These are phyloP conservation scores for Tragelaphus buxtoni DNA, from an alignment of 2,113 vertebrate genomes.

Conservation along the genomic window DNA sequence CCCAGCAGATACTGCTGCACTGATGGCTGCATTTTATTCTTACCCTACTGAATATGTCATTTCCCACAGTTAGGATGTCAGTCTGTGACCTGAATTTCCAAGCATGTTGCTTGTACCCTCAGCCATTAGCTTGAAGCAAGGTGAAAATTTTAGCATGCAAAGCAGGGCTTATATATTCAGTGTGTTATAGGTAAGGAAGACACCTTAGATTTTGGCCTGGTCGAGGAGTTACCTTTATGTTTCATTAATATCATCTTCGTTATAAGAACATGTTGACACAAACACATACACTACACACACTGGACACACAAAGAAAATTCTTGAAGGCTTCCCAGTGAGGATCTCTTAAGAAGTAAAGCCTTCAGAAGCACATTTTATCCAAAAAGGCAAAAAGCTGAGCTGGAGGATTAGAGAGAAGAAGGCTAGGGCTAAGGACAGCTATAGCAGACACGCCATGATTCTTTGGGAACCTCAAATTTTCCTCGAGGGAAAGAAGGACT, in stretches of 20 bases:
- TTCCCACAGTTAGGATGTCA: slow-evolving; percentile 26
- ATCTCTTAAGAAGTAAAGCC: neutral
- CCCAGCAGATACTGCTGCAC: slow-evolving; percentile 20
- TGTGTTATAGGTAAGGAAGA: slow-evolving; percentile 6
- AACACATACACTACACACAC: neutral
- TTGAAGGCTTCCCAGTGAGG: neutral
- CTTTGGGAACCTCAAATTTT: slow-evolving; percentile 44
- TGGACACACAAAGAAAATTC: neutral
- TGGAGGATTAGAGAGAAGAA: neutral
- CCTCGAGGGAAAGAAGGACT: slow-evolving; percentile 59
- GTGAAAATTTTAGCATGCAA: neutral
- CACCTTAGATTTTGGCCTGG: neutral
- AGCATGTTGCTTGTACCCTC: neutral
- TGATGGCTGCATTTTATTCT: slow-evolving; percentile 45
- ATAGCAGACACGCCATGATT: neutral
- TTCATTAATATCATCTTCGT: neutral
- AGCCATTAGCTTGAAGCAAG: slow-evolving; percentile 10
- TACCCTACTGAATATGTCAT: slow-evolving; percentile 37
- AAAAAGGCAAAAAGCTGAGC: slow-evolving; percentile 10
- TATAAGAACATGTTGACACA: neutral
- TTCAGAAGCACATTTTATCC: neutral
- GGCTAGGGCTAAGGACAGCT: neutral
- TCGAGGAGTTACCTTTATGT: neutral
- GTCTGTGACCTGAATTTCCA: slow-evolving; percentile 62
- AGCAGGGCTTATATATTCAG: neutral